These are phyloP conservation scores for Phrynocephalus forsythii DNA, from an alignment of 2,797 vertebrate species.

Conservation along the genomic window DNA sequence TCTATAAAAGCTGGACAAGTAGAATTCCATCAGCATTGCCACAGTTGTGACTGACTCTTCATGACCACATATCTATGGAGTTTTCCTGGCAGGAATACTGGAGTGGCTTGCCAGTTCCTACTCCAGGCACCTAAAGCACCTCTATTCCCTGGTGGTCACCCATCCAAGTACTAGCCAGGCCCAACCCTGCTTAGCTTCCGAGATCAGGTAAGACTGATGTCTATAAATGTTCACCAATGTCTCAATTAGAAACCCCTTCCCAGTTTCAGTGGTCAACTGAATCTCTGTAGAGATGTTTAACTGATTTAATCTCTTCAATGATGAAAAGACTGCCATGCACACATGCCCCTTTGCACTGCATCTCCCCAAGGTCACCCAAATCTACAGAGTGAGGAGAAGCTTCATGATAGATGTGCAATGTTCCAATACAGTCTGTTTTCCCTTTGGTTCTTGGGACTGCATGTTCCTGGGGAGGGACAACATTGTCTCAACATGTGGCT, in stretches of 20 bases:
- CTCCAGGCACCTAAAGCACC: no score
- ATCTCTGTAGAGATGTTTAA: slow-evolving; percentile 32
- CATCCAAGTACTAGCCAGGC: no score
- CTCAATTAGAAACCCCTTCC: slow-evolving; percentile 25
- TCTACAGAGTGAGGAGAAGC: slow-evolving; percentile 26
- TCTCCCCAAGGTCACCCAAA: neutral
- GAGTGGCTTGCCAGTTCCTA: no score
- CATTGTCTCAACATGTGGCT: slow-evolving; percentile 21
- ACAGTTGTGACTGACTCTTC: no score
- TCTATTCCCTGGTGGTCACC: no score
- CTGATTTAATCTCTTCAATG: neutral
- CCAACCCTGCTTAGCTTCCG: no score
- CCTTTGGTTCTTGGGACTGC: neutral
- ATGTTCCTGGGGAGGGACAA: slow-evolving; percentile 1
- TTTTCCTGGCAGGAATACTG: no score
- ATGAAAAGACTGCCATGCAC: neutral
- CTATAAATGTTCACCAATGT: slow-evolving; percentile 57
- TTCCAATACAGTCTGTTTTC: neutral
- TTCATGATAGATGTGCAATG: slow-evolving; percentile 12
- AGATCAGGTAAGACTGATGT: slow-evolving; percentile 59
- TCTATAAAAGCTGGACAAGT: neutral
- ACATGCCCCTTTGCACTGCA: neutral
- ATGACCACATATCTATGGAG: no score
- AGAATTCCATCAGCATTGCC: neutral
- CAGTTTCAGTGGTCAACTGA: slow-evolving; percentile 28